Conservation (phyloP, 2,888 invertebrate species). For the Dicycla oo region DNA sequence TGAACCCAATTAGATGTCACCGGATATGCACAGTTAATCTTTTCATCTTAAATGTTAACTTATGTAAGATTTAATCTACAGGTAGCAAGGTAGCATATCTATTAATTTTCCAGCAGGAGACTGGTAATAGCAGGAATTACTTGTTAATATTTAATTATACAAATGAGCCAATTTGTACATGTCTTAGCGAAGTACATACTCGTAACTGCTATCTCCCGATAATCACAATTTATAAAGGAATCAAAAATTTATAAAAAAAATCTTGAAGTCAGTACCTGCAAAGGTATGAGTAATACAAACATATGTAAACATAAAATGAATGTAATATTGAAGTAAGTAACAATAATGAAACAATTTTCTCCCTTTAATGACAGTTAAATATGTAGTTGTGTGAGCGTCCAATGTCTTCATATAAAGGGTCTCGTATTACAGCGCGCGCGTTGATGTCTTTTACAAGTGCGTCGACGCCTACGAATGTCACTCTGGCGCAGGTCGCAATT, state of each 20-base stretch:
- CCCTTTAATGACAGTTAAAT: conserved; percentile 39
- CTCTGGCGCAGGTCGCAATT: conserved; percentile 62
- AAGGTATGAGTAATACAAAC: conserved; percentile 12
- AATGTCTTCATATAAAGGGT: conserved; percentile 57
- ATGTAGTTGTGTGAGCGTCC: conserved; percentile 30
- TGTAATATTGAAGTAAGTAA: conserved; percentile 27
- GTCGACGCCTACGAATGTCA: conserved; percentile 60
- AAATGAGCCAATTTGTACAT: conserved; percentile 51
- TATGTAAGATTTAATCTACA: conserved; percentile 54
- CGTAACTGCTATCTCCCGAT: conserved; percentile 30
- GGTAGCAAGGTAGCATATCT: conserved; percentile 47
- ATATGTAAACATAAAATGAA: conserved; percentile 20
- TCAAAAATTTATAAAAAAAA: too few species aligned
- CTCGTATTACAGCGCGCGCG: conserved; percentile 68
- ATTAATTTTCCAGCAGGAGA: conserved; percentile 51
- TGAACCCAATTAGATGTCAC: conserved; percentile 46
- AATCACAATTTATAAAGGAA: conserved; percentile 34
- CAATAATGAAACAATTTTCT: conserved; percentile 47
- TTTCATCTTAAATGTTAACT: conserved; percentile 52
- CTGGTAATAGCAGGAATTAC: conserved; percentile 51
- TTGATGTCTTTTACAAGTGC: conserved; percentile 83
- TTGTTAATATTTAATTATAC: conserved; percentile 62
- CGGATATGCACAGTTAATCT: conserved; percentile 52
- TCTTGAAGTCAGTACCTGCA: conserved; percentile 6
- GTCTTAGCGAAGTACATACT: conserved; percentile 34